Conservation (phyloP, 2,113 vertebrate species). For the Thunnus thynnus region DNA sequence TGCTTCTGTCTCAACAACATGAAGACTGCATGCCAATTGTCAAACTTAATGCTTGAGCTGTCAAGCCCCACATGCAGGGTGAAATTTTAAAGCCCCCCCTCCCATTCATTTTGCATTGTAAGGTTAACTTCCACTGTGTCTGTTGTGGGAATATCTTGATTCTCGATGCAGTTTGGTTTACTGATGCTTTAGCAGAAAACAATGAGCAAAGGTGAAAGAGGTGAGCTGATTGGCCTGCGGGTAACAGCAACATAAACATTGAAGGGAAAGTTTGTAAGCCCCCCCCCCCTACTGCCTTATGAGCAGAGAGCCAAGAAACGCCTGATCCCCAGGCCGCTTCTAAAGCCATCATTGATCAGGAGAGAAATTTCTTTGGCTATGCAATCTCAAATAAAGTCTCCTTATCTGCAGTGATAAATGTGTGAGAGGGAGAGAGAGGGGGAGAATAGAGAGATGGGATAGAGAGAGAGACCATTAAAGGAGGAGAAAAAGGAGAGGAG, state of each 20-base stretch:
- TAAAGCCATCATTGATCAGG: slow-evolving; percentile 71
- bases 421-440: slow-evolving; percentile 42
- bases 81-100: slow-evolving; percentile 11
- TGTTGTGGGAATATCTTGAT: slow-evolving; percentile 24
- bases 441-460: slow-evolving; percentile 38
- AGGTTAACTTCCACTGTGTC: slow-evolving; percentile 12
- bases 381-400: slow-evolving; percentile 71
- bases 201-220: slow-evolving; percentile 28
- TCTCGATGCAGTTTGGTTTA: slow-evolving; percentile 19
- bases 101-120: slow-evolving; percentile 23
- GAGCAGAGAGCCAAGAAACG: slow-evolving; percentile 21
- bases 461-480: slow-evolving; percentile 72
- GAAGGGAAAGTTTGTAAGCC: slow-evolving; percentile 41
- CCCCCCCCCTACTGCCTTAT: neutral
- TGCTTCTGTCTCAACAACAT: slow-evolving; percentile 34
- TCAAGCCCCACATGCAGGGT: slow-evolving; percentile 27
- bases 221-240: slow-evolving; percentile 42
- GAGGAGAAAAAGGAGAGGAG: slow-evolving; percentile 69
- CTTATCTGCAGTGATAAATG: slow-evolving; percentile 71
- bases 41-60: slow-evolving; percentile 53
- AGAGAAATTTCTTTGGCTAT: slow-evolving; percentile 57
- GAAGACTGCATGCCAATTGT: slow-evolving; percentile 55
- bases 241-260: slow-evolving; percentile 7
- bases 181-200: slow-evolving; percentile 34
- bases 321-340: slow-evolving; percentile 53